A percentile compares a stretch with the other conserved stretches of the same genome.
Evolutionary conservation across 2,113 vertebrate genomes (phyloP).

Genomic region (Sphyrna mokarran): DNA sequence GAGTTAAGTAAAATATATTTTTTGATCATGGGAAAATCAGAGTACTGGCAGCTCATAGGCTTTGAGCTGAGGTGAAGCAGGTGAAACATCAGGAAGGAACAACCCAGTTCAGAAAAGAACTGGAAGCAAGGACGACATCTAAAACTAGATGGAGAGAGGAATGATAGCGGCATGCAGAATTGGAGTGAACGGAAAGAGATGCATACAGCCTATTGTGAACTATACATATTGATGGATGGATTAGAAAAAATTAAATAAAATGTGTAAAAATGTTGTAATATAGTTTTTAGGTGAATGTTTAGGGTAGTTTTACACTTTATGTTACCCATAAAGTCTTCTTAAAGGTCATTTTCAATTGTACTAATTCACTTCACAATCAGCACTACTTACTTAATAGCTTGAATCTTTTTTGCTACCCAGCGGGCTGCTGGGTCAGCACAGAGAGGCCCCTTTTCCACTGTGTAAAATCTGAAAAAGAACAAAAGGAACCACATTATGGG

Average conservation of each 20-base stretch:
- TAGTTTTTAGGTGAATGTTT: neutral
- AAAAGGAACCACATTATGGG: neutral
- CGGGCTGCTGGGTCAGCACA: constrained; percentile 1
- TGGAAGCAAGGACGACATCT: neutral
- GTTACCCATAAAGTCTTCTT: no score
- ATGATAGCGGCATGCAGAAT: neutral
- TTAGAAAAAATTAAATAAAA: neutral
- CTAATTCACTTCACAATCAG: neutral
- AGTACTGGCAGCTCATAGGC: neutral
- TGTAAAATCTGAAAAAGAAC: constrained; percentile 29
- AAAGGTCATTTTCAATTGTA: neutral
- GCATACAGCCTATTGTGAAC: neutral
- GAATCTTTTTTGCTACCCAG: neutral
- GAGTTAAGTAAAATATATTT: neutral
- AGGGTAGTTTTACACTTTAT: neutral
- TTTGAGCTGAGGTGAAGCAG: neutral
- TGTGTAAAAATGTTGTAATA: neutral
- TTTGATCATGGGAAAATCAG: neutral
- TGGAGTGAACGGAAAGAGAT: neutral
- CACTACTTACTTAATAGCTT: neutral
- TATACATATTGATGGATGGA: neutral
- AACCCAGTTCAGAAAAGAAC: neutral
- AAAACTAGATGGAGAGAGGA: neutral
- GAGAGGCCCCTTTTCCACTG: neutral
- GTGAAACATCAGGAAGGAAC: neutral